phyloP scores from a whole-genome alignment of 2,888 invertebrate genomes.

The Heteropelma amictum region DNA sequence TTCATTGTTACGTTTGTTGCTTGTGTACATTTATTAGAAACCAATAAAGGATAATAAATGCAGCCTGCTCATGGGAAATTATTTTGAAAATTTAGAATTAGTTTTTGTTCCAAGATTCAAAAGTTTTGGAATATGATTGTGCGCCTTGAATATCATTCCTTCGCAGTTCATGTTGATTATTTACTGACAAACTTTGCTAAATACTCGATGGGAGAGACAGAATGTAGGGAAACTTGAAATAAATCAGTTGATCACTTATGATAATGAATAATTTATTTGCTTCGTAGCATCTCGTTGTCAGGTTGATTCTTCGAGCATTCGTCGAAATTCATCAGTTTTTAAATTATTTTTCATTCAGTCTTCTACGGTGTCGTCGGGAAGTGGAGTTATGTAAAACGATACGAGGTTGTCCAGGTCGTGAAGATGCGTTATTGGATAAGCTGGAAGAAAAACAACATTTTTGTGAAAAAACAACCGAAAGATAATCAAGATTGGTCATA shows the following conservation, averaged over 20 bases:
- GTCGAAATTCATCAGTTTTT: constrained; percentile 33
- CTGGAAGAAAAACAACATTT: constrained; percentile 62
- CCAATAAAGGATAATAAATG: neutral
- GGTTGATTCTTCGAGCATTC: constrained; percentile 31
- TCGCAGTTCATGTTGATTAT: neutral
- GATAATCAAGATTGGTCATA: neutral
- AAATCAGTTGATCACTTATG: constrained; percentile 54
- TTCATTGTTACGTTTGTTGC: constrained; percentile 1
- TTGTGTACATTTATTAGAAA: neutral
- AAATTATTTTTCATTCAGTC: constrained; percentile 49
- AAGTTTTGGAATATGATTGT: no score
- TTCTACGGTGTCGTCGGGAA: constrained; percentile 65
- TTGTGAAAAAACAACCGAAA: constrained; percentile 13
- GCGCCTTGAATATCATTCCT: no score
- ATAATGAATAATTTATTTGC: constrained; percentile 59
- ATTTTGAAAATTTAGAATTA: no score
- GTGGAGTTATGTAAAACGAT: constrained; percentile 74
- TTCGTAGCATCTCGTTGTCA: constrained; percentile 45
- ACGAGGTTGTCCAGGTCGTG: constrained; percentile 76
- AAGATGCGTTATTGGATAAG: constrained; percentile 74
- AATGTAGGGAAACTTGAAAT: constrained; percentile 34
- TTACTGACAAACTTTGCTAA: neutral
- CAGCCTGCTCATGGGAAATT: neutral
- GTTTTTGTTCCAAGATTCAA: neutral
- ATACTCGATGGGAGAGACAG: neutral